These are phyloP conservation scores for Otis tarda DNA, from an alignment of 2,113 vertebrate species.

Conservation along the genomic window DNA sequence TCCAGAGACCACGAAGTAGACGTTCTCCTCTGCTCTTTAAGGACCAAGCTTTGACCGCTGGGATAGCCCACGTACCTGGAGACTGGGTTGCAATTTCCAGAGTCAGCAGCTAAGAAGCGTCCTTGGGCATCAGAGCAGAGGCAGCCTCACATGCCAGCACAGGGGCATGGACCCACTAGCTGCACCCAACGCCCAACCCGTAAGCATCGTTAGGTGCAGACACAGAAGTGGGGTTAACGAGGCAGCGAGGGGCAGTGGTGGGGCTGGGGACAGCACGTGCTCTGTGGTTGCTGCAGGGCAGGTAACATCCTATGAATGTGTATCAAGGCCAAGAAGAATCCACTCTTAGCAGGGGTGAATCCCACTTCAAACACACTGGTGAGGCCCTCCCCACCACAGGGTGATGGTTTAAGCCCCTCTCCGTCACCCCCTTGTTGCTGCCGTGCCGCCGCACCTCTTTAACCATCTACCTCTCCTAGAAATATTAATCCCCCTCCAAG, in stretches of 20 bases:
- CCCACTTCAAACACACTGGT: neutral
- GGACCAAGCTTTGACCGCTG: neutral
- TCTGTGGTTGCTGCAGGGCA: neutral
- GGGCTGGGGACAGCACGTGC: neutral
- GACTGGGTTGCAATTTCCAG: neutral
- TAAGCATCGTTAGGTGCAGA: neutral
- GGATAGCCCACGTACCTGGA: rapidly evolving
- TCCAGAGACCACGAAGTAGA: neutral
- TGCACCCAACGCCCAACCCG: neutral
- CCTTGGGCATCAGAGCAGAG: neutral
- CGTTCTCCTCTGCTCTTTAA: neutral
- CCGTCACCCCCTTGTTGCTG: neutral
- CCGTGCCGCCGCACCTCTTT: rapidly evolving
- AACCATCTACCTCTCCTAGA: neutral
- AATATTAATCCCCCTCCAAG: neutral
- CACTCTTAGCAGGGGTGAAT: neutral
- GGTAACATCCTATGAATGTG: rapidly evolving
- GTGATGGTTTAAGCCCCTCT: neutral
- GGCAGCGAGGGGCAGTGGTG: neutral
- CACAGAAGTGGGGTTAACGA: rapidly evolving
- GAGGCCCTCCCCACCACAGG: rapidly evolving
- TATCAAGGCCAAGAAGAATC: neutral
- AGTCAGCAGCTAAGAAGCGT: neutral
- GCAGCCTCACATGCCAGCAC: rapidly evolving
- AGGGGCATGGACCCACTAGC: neutral